Percentiles rank a stretch among this genome's conserved stretches.
phyloP scores from a whole-genome alignment of 2,888 invertebrate genomes.

The Shargacucullia verbasci region DNA sequence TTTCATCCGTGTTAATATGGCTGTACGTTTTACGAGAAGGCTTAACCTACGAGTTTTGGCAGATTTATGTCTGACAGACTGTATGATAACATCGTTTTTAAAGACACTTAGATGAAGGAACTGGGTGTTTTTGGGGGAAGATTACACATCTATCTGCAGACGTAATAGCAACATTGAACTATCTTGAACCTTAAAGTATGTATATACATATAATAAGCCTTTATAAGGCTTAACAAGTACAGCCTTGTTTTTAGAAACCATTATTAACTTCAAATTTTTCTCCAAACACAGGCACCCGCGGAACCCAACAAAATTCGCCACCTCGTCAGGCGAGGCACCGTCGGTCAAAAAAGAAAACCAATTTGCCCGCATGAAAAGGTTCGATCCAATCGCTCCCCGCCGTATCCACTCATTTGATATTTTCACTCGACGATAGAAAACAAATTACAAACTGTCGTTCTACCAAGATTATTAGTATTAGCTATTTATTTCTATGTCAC shows the following conservation, averaged over 20 bases:
- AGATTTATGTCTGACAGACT: too few relatives aligned
- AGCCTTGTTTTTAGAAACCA: too few relatives aligned
- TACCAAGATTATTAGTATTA: slow-evolving; percentile 72
- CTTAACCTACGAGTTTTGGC: too few relatives aligned
- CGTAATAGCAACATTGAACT: too few relatives aligned
- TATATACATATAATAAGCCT: too few relatives aligned
- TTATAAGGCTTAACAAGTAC: too few relatives aligned
- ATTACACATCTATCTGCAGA: too few relatives aligned
- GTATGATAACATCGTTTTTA: too few relatives aligned
- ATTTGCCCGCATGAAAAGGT: slow-evolving; percentile 88
- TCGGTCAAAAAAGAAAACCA: slow-evolving; percentile 87
- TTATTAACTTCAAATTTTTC: slow-evolving; percentile 3
- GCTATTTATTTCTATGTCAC: slow-evolving; percentile 83
- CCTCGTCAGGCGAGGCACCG: slow-evolving; percentile 80
- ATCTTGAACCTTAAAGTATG: too few relatives aligned
- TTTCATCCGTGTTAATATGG: neutral
- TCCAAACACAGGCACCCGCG: slow-evolving; percentile 16
- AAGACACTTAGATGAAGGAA: too few relatives aligned
- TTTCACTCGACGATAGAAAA: slow-evolving; percentile 83
- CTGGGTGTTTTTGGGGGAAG: too few relatives aligned
- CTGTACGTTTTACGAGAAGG: neutral
- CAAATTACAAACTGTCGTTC: slow-evolving; percentile 86
- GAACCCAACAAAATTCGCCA: slow-evolving; percentile 74
- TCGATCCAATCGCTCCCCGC: slow-evolving; percentile 82
- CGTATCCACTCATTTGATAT: slow-evolving; percentile 88